Percentiles rank a stretch among this genome's conserved stretches.
These are phyloP conservation scores for Baccha elongata DNA, from an alignment of 2,888 invertebrate species.

Conservation along the genomic window DNA sequence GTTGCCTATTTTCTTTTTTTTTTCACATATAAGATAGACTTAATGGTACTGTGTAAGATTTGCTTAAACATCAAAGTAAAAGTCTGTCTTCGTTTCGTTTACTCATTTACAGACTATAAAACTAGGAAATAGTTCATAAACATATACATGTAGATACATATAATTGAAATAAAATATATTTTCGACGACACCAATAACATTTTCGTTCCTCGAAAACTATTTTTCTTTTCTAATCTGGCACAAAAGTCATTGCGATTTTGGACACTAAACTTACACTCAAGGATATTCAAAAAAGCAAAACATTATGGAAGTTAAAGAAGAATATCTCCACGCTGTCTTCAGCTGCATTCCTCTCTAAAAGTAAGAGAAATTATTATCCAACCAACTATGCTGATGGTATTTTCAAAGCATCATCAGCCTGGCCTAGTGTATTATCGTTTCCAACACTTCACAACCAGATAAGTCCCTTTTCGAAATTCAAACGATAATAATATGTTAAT, in stretches of 20 bases:
- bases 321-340: background rate
- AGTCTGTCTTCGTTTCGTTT: no score
- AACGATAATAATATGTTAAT: slow-evolving; percentile 66
- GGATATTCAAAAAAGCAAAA: slow-evolving; percentile 12
- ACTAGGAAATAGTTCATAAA: no score
- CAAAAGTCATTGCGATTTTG: background rate
- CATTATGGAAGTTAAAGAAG: slow-evolving; percentile 19
- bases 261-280: background rate
- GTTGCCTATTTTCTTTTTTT: no score
- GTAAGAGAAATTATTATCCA: slow-evolving; percentile 24
- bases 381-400: background rate
- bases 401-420: slow-evolving; percentile 14
- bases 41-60: no score
- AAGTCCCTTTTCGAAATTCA: slow-evolving; percentile 29
- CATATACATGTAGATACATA: no score
- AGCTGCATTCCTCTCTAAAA: background rate
- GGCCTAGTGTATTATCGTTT: slow-evolving; percentile 42
- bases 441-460: background rate
- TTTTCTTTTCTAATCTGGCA: background rate
- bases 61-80: no score
- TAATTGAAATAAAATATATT: background rate
- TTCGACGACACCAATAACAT: slow-evolving; percentile 40
- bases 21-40: no score
- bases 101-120: no score
- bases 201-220: slow-evolving; percentile 32